Conservation (phyloP, 2,113 vertebrate species). For the Caretta caretta region DNA sequence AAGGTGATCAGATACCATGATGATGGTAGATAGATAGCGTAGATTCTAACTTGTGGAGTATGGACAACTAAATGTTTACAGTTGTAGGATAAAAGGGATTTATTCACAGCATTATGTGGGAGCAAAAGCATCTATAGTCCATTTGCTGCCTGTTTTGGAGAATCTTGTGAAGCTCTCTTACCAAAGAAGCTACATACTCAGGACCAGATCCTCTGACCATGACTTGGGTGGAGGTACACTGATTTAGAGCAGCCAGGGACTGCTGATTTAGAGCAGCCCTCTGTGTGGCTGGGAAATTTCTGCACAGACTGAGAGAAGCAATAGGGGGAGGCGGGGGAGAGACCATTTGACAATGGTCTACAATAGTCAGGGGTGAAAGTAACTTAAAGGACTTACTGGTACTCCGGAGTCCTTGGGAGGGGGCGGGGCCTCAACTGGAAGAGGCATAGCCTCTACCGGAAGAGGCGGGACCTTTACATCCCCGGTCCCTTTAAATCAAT, state of each 20-base stretch:
- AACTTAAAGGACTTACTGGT: too few species aligned
- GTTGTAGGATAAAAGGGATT: not conserved
- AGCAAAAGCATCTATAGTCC: fast-evolving
- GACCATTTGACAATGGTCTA: fast-evolving
- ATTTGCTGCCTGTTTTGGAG: not conserved
- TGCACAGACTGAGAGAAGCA: not conserved
- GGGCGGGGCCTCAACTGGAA: too few species aligned
- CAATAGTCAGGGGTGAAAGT: too few species aligned
- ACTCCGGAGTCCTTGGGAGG: too few species aligned
- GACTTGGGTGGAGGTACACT: fast-evolving
- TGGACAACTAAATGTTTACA: not conserved
- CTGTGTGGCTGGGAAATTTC: not conserved
- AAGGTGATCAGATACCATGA: not conserved
- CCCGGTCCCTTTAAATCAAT: too few species aligned
- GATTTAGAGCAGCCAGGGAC: too few species aligned
- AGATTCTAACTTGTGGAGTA: not conserved
- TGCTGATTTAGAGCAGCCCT: not conserved
- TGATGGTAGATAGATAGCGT: not conserved
- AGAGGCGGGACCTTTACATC: too few species aligned
- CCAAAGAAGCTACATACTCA: not conserved
- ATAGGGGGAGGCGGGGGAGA: not conserved
- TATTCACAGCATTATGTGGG: not conserved
- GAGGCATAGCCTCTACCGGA: too few species aligned
- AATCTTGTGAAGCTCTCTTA: not conserved
- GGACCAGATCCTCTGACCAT: not conserved